Evolutionary conservation across 2,113 vertebrate genomes (phyloP), one percentile per base, ranked within the genome.

Genomic region (Catagonus wagneri): DNA sequence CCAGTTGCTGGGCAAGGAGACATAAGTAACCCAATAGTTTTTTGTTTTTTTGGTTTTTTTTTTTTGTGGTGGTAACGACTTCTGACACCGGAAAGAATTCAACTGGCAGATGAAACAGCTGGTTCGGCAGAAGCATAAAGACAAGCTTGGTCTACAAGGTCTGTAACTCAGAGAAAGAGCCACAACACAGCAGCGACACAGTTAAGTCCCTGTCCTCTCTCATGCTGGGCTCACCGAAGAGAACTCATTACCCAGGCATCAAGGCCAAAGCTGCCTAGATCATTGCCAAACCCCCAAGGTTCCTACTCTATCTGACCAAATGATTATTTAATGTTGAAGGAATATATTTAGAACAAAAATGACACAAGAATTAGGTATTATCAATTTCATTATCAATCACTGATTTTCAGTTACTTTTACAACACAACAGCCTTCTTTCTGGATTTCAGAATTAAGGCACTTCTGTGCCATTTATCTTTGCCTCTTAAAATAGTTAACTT

Each of bases 401-500:
- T 90, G 56, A 76, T 80, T 96, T 81, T 90, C 25, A 50, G 71
- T 80, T 60, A 25, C 36, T 63, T 94, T 58, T 52, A 84, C 58
- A 92, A 93, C 19, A 22, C 6, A 65, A 54, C 6, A 25, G 66
- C 4, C n/a, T 92, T 91, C 93, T 39, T 39, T 81, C 63, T 93
- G 74, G 34, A 85, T 85, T 93, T 93, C 23, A 61, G 54, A 89
- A 87, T 39, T 36, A 54, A 91, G 87, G 54, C 11, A 44, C 5
- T 22, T 75, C 63, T 75, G 29, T 75, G 78, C 50, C 36, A 75
- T 68, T 93, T 96, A 72, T 79, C 68, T 72, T 79, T 86, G 72
- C 61, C 69, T 93, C 91, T 56, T 81, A 93, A 96, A 95, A 80
- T 79, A 75, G 1, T 1, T 65, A 71, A 32, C 72, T 94, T 96